Conservation (phyloP, 2,888 invertebrate genomes). For the Clunio marinus region DNA sequence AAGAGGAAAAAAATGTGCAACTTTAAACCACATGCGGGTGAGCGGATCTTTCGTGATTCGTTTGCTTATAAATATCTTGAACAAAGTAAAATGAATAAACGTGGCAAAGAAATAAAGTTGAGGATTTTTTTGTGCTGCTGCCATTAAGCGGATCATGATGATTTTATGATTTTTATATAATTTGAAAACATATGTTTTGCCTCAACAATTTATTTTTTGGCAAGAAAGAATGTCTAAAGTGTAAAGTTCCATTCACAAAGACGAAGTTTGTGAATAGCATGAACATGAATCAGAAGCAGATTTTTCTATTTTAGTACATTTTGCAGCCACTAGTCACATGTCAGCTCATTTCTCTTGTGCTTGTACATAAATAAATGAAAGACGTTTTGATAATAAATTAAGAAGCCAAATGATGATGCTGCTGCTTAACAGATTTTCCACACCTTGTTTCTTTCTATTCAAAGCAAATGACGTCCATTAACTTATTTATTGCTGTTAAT, state of each 20-base stretch:
- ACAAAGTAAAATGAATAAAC: background rate
- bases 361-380: background rate
- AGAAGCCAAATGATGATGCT: background rate
- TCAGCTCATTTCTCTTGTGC: background rate
- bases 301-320: no score
- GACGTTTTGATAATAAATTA: slow-evolving; percentile 10
- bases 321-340: slow-evolving; percentile 22
- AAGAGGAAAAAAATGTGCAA: slow-evolving; percentile 23
- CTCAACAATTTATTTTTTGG: background rate
- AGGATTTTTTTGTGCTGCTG: slow-evolving; percentile 32
- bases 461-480: background rate
- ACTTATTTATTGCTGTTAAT: slow-evolving; percentile 1
- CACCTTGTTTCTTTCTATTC: slow-evolving; percentile 31
- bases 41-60: slow-evolving; percentile 8
- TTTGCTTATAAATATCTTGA: background rate
- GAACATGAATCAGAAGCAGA: slow-evolving; percentile 24
- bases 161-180: background rate
- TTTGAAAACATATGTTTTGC: background rate
- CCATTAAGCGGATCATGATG: slow-evolving; percentile 1
- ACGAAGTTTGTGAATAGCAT: no score
- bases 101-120: slow-evolving; percentile 30
- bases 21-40: slow-evolving; percentile 36
- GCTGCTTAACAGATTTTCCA: slow-evolving; percentile 28
- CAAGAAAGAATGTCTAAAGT: background rate
- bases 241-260: no score